Conservation (phyloP, 1,140 invertebrate genomes). For the Polypedilum pembai region DNA sequence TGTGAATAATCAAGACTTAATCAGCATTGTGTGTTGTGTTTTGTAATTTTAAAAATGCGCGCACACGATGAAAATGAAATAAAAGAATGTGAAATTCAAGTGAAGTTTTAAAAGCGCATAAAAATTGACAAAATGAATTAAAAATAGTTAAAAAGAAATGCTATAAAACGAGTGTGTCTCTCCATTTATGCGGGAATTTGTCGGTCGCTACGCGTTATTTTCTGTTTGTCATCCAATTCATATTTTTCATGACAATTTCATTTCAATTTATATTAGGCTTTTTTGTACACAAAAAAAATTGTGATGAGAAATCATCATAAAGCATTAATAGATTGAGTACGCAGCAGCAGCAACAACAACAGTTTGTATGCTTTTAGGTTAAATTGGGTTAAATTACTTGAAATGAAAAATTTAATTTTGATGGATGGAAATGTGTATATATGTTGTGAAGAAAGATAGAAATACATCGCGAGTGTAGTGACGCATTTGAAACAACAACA, state of each 20-base stretch:
- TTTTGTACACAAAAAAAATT: neutral
- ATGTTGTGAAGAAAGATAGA: neutral
- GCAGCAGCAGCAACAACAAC: constrained; percentile 8
- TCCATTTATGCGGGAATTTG: neutral
- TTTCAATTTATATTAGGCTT: neutral
- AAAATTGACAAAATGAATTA: neutral
- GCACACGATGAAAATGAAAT: no score
- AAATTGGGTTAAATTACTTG: constrained; percentile 27
- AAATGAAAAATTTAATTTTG: constrained; percentile 23
- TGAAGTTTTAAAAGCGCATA: neutral
- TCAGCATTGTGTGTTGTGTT: no score
- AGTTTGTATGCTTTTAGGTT: constrained; percentile 9
- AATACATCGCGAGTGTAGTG: no score
- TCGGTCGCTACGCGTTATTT: neutral
- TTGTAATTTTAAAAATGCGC: no score
- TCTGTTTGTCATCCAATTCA: constrained; percentile 12
- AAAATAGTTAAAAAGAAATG: neutral
- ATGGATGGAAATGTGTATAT: neutral
- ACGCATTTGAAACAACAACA: neutral
- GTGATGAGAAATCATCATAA: neutral
- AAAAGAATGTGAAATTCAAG: no score
- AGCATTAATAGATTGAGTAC: constrained; percentile 11
- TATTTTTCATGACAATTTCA: constrained; percentile 19
- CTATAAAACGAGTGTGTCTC: neutral
- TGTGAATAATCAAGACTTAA: neutral